A percentile compares a stretch with the other conserved stretches of the same genome.
These are phyloP conservation scores for Stercorarius parasiticus DNA, from an alignment of 2,113 vertebrate genomes.

Conservation along the genomic window DNA sequence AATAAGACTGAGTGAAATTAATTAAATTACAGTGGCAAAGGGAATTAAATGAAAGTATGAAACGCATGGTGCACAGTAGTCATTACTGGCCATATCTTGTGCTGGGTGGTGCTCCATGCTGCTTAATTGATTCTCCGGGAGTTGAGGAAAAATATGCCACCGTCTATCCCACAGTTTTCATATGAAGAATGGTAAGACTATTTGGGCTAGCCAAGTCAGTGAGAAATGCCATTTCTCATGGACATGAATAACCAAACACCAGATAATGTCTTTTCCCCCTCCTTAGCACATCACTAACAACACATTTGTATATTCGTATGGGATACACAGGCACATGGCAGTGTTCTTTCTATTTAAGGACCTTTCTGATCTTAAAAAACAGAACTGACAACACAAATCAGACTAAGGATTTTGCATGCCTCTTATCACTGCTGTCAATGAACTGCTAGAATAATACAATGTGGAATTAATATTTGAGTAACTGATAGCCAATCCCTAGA, in stretches of 20 bases:
- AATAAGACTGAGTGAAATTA: slow-evolving; percentile 4
- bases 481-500: not conserved
- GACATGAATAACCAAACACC: not conserved
- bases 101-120: not conserved
- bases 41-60: slow-evolving; percentile 16
- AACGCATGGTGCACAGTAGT: not conserved
- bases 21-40: slow-evolving; percentile 22
- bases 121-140: not conserved
- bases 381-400: not conserved
- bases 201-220: not conserved
- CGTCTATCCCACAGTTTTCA: not conserved
- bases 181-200: not conserved
- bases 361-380: not conserved
- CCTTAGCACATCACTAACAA: not conserved
- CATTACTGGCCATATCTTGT: not conserved
- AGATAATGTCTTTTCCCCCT: rapidly evolving
- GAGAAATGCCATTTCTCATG: not conserved
- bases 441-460: not conserved
- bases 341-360: not conserved
- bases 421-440: not conserved
- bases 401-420: not conserved
- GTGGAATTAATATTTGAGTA: not conserved
- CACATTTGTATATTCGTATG: rapidly evolving
- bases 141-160: not conserved
- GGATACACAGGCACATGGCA: not conserved